Conservation (phyloP, 2,113 vertebrate species). For the Notarius quadriscutis region DNA sequence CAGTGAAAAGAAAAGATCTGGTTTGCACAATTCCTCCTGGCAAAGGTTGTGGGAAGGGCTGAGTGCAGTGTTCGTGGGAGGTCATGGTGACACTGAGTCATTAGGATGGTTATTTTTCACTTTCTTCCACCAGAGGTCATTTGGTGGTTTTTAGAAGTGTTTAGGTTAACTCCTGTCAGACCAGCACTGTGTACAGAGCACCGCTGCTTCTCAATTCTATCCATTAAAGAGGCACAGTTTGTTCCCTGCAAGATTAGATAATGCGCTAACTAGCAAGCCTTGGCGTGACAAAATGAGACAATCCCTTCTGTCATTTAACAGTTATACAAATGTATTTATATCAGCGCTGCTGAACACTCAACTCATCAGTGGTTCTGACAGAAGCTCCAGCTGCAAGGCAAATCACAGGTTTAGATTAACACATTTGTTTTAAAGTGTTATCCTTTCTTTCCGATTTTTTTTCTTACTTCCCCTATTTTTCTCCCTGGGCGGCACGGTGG, state of each 20-base stretch:
- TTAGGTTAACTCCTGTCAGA: neutral
- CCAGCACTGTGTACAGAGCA: neutral
- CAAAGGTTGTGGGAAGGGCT: slow-evolving; percentile 22
- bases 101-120: neutral
- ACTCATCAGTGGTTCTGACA: neutral
- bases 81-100: slow-evolving; percentile 18
- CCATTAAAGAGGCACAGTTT: neutral
- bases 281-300: neutral
- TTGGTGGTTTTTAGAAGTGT: neutral
- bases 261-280: neutral
- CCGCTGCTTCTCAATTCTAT: neutral
- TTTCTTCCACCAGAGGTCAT: neutral
- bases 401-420: neutral
- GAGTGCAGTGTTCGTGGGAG: neutral
- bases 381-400: neutral
- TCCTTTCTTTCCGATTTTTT: neutral
- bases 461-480: neutral
- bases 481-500: neutral
- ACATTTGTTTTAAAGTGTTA: neutral
- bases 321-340: neutral
- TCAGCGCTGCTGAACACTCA: neutral
- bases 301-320: neutral
- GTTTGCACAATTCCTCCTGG: slow-evolving; percentile 8
- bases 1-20: slow-evolving; percentile 12
- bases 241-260: neutral